These are phyloP conservation scores for Sinocyclocheilus maitianheensis DNA, from an alignment of 2,113 vertebrate species.

Conservation along the genomic window DNA sequence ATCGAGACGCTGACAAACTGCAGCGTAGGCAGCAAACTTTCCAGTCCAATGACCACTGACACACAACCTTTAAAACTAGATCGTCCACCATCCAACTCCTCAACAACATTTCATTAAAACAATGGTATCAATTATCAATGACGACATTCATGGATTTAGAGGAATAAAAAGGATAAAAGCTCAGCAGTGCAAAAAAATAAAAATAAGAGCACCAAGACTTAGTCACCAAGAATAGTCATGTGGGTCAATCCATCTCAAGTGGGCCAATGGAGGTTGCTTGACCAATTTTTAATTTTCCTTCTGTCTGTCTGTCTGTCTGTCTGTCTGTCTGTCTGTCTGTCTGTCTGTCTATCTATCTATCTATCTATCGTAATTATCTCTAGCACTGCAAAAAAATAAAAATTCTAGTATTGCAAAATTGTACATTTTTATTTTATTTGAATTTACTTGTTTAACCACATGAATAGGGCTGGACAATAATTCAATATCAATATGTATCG, in stretches of 20 bases:
- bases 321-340: too few relatives aligned
- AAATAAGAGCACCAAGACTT: not conserved
- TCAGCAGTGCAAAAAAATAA: not conserved
- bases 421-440: too few relatives aligned
- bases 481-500: too few relatives aligned
- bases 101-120: not conserved
- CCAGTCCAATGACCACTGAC: conserved; percentile 19
- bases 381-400: too few relatives aligned
- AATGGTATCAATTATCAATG: not conserved
- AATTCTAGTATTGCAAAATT: too few relatives aligned
- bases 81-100: not conserved
- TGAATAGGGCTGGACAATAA: too few relatives aligned
- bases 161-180: not conserved
- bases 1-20: conserved; percentile 45
- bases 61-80: conserved; percentile 35
- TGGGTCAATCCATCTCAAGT: not conserved
- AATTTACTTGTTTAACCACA: too few relatives aligned
- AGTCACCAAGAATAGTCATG: not conserved
- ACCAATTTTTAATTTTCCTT: not conserved
- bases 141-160: not conserved
- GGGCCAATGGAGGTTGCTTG: not conserved
- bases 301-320: too few relatives aligned
- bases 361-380: too few relatives aligned
- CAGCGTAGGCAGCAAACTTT: conserved; percentile 35
- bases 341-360: too few relatives aligned